These are phyloP conservation scores for Stenopsyche tienmushanensis DNA, from an alignment of 1,140 invertebrate species.

Conservation along the genomic window DNA sequence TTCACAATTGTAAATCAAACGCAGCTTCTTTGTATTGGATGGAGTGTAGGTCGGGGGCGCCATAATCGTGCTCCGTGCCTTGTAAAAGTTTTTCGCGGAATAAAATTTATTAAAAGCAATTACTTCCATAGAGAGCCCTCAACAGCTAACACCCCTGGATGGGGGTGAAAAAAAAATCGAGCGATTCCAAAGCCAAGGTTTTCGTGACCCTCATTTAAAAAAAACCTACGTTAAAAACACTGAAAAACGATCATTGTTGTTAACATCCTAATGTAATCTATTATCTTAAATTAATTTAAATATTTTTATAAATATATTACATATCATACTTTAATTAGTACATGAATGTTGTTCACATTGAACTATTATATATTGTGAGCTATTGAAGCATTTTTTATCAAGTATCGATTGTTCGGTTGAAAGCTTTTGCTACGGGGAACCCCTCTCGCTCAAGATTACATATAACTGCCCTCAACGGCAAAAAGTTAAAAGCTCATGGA, in stretches of 20 bases:
- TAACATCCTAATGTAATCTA: too few relatives aligned
- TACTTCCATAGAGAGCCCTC: slow-evolving; percentile 26
- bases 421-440: too few relatives aligned
- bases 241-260: too few relatives aligned
- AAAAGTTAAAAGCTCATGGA: neutral
- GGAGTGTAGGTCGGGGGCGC: slow-evolving; percentile 1
- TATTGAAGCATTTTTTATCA: neutral
- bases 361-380: neutral
- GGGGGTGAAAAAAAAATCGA: slow-evolving; percentile 7
- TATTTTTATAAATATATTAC: neutral
- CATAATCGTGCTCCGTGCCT: neutral
- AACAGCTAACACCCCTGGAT: slow-evolving; percentile 42
- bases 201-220: neutral
- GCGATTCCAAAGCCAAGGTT: neutral
- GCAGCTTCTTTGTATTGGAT: slow-evolving; percentile 9
- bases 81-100: slow-evolving; percentile 33
- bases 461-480: too few relatives aligned
- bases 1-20: slow-evolving; percentile 6
- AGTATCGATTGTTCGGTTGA: neutral
- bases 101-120: slow-evolving; percentile 39
- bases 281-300: too few relatives aligned
- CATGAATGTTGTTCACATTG: neutral
- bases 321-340: neutral
- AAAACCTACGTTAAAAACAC: neutral
- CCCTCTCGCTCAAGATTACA: too few relatives aligned